A percentile compares a stretch with the other conserved stretches of the same genome.
These are phyloP conservation scores for Coccyzus lansbergi DNA, from an alignment of 2,797 vertebrate species.

Conservation along the genomic window DNA sequence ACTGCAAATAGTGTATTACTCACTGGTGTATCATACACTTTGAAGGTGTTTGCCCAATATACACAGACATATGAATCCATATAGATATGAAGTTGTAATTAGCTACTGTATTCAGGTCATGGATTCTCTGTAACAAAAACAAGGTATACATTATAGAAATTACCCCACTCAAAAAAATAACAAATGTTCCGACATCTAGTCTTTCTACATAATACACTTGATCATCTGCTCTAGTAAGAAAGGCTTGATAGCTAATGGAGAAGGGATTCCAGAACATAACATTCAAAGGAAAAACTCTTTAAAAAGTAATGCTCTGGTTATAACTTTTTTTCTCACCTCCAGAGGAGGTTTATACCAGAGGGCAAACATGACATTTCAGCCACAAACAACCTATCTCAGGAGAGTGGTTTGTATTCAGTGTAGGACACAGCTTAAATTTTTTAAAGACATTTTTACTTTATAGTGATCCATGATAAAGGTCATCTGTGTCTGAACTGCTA, in stretches of 20 bases:
- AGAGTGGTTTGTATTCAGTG: background rate
- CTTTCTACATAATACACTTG: accelerated
- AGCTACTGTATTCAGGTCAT: background rate
- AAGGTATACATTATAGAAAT: background rate
- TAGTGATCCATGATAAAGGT: background rate
- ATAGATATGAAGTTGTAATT: background rate
- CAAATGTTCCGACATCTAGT: accelerated
- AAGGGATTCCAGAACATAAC: background rate
- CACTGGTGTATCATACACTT: background rate
- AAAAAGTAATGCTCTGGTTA: background rate
- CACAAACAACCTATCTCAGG: background rate
- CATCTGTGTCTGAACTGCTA: background rate
- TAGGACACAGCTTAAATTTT: background rate
- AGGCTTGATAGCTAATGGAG: background rate
- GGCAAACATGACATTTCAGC: background rate
- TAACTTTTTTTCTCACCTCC: background rate
- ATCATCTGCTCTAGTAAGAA: background rate
- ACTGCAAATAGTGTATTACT: background rate
- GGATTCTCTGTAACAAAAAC: background rate
- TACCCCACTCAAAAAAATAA: background rate
- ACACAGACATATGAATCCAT: background rate
- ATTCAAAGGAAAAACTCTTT: background rate
- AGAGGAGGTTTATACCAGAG: background rate
- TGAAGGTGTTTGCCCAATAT: background rate
- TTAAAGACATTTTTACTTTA: background rate